Evolutionary conservation across 2,797 vertebrate species (phyloP), one percentile per base, ranked within the genome.

Genomic region (Odontamblyopus lacepedii): DNA sequence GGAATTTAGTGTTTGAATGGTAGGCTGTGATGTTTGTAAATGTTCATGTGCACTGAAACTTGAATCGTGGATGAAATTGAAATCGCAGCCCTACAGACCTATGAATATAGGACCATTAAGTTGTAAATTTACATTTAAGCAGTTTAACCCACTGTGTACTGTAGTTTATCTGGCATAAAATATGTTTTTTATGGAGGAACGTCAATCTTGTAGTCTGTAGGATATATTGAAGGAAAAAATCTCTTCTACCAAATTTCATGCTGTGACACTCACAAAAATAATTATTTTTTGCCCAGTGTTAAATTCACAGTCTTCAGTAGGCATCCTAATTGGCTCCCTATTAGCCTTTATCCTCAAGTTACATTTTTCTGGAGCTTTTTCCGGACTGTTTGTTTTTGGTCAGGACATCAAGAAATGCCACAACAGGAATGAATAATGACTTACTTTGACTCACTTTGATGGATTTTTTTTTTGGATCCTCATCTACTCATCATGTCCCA

Each of bases 381-480:
- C 3, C n/a, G 1, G 29, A 23, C 29, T 59, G 6, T 71, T 63
- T 59, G 2, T 74, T 29, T 38, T 44, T 30, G 41, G 41, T 55
- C 11, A 62, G 15, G 11, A 70, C 53, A 71, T 57, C 3, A 56
- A 69, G n/a, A 3, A 1, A 5, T 1, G 5, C 27, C 73, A 12
- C 19, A 18, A 63, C 32, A 23, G 51, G 73, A 67, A 69, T 68
- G 23, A 64, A 70, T 12, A 72, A 60, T 69, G 53, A 76, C 38
- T 23, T 23, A 23, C 23, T 23, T 23, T 23, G 23, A 23, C 1
- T 23, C 9, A 65, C 44, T 78, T 64, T 69, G 38, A 67, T 23
- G 59, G 74, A 41, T 27, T 56, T 75, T 83, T 83, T 35, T 61
- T 83, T 51, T 1, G 38, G 8, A 38, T 11, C n/a, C 19, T 73